Conservation (phyloP, 37 sponge, comb jelly and placozoan species). For the Aplysina aerophoba region DNA sequence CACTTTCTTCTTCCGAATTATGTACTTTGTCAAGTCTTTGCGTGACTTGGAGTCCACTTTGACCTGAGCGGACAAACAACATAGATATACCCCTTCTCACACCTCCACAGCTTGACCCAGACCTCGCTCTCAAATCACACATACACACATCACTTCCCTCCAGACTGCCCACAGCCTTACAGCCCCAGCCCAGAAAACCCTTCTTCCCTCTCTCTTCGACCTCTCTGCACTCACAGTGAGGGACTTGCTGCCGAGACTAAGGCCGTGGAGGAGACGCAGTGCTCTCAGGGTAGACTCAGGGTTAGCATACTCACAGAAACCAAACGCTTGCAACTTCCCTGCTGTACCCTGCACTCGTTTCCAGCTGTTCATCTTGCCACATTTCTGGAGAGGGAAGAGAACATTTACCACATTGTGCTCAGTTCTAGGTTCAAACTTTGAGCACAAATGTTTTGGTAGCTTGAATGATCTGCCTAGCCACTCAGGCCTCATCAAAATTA, state of each 20-base stretch:
- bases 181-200: neutral
- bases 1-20: conserved; percentile 58
- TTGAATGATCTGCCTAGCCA: no score
- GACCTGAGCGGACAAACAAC: conserved; percentile 43
- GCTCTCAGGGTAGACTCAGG: conserved; percentile 96
- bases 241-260: conserved; percentile 82
- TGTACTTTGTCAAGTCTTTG: conserved; percentile 77
- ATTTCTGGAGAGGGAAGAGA: conserved; percentile 59
- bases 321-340: conserved; percentile 97
- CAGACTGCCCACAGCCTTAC: neutral
- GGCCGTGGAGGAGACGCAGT: conserved; percentile 74
- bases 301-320: conserved; percentile 96
- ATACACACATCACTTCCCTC: neutral
- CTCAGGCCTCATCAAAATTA: no score
- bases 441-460: no score
- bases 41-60: conserved; percentile 90
- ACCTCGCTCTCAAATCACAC: neutral
- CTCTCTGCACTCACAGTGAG: conserved; percentile 63
- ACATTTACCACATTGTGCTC: no score
- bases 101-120: neutral
- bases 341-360: conserved; percentile 96
- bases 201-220: neutral
- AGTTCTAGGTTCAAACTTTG: no score
- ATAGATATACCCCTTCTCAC: neutral
- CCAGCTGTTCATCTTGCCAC: conserved; percentile 94